Conservation (phyloP, 2,797 vertebrate genomes). For the Cygnus olor region DNA sequence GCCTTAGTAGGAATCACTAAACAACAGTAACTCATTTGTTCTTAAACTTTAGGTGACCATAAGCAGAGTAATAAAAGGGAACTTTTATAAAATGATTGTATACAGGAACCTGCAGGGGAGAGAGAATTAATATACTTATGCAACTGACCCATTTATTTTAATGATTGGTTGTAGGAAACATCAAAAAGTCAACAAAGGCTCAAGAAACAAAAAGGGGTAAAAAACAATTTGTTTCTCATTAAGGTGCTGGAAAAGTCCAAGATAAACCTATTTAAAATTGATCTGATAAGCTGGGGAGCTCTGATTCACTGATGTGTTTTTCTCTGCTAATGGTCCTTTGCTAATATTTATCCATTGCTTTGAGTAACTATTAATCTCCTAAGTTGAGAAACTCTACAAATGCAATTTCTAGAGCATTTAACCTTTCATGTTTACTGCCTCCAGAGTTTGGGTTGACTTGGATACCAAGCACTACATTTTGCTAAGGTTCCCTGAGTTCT, state of each 20-base stretch:
- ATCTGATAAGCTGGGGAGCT: constrained; percentile 76
- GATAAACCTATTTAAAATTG: constrained; percentile 82
- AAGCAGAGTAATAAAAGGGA: constrained; percentile 60
- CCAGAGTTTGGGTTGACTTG: constrained; percentile 60
- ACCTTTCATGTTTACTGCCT: constrained; percentile 73
- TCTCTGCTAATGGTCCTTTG: constrained; percentile 74
- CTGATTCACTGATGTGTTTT: constrained; percentile 76
- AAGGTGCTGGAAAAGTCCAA: constrained; percentile 73
- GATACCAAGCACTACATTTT: constrained; percentile 59
- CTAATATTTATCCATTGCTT: constrained; percentile 81
- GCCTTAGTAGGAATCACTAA: neutral
- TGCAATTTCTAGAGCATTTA: constrained; percentile 76
- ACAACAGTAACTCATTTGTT: neutral
- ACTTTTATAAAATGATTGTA: constrained; percentile 49
- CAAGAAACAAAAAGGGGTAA: constrained; percentile 56
- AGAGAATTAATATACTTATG: constrained; percentile 58
- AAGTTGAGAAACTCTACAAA: constrained; percentile 74
- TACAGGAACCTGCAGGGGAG: constrained; percentile 53
- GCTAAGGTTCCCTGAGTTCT: constrained; percentile 50
- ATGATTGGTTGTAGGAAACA: constrained; percentile 55
- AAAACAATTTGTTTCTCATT: constrained; percentile 75
- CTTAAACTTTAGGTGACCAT: constrained; percentile 32
- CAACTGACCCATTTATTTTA: constrained; percentile 70
- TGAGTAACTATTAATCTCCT: constrained; percentile 78
- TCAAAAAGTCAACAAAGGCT: constrained; percentile 73